Conservation (phyloP, 2,113 vertebrate species). For the Scolopax mira region DNA sequence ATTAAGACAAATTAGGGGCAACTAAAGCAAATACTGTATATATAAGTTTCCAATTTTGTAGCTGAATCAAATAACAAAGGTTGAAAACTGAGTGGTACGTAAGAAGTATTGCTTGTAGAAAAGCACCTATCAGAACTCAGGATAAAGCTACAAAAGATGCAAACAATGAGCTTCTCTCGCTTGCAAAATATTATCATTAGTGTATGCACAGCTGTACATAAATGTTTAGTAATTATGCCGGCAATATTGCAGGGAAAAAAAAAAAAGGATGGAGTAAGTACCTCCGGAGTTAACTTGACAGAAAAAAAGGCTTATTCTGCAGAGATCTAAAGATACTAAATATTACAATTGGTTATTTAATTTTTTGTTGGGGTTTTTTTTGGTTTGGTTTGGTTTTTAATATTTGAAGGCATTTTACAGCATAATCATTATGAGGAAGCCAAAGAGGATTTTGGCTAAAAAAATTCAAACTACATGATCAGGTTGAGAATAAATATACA, state of each 20-base stretch:
- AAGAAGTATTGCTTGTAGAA: neutral
- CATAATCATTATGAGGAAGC: neutral
- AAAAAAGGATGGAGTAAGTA: neutral
- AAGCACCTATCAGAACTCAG: neutral
- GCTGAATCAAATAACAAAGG: neutral
- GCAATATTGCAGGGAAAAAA: neutral
- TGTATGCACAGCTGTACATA: neutral
- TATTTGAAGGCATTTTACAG: neutral
- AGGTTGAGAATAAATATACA: neutral
- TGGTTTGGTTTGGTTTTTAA: neutral
- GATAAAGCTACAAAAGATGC: neutral
- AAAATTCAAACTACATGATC: neutral
- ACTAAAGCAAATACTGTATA: neutral
- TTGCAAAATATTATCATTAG: constrained; percentile 25
- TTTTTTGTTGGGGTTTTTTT: too few relatives aligned
- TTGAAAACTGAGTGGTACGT: neutral
- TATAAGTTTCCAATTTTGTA: neutral
- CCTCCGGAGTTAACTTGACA: neutral
- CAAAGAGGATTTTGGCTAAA: neutral
- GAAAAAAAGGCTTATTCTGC: neutral
- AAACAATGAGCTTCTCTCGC: neutral
- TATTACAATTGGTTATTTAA: neutral
- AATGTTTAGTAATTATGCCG: neutral
- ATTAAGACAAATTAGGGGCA: neutral
- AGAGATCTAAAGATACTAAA: neutral